Evolutionary conservation across 2,113 vertebrate species (phyloP).

Genomic region (Alethe castanea): DNA sequence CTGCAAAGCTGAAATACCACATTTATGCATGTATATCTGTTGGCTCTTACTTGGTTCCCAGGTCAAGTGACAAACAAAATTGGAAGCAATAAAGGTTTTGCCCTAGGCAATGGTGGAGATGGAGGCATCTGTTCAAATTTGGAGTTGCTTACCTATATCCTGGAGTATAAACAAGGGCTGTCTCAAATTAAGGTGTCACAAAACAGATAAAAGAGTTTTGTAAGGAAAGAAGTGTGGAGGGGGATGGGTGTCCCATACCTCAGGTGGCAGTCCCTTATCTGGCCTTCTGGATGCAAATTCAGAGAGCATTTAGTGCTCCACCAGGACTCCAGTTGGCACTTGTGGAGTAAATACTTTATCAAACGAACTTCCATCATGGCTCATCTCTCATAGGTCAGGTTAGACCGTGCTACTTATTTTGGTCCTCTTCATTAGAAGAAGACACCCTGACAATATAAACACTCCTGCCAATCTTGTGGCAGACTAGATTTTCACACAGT

Average conservation of each 20-base stretch:
- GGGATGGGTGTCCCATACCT: background rate
- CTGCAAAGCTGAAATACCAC: background rate
- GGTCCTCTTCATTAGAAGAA: background rate
- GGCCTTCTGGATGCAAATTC: background rate
- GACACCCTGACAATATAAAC: background rate
- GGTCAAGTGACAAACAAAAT: background rate
- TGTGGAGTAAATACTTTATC: background rate
- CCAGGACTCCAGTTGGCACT: background rate
- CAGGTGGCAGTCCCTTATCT: background rate
- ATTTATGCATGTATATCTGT: background rate
- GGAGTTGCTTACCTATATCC: background rate
- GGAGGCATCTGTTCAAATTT: background rate
- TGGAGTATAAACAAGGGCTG: background rate
- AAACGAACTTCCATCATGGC: background rate
- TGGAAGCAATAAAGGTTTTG: background rate
- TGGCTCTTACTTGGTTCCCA: background rate
- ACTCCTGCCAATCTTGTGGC: background rate
- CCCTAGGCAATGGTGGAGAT: background rate
- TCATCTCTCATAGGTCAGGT: background rate
- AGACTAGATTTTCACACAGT: background rate
- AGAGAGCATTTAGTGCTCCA: background rate
- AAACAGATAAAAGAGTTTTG: background rate
- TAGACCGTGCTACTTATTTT: background rate
- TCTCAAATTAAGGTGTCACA: background rate
- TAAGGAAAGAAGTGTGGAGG: background rate